Conservation (phyloP, 2,888 invertebrate species). For the Camptogramma bilineatum region DNA sequence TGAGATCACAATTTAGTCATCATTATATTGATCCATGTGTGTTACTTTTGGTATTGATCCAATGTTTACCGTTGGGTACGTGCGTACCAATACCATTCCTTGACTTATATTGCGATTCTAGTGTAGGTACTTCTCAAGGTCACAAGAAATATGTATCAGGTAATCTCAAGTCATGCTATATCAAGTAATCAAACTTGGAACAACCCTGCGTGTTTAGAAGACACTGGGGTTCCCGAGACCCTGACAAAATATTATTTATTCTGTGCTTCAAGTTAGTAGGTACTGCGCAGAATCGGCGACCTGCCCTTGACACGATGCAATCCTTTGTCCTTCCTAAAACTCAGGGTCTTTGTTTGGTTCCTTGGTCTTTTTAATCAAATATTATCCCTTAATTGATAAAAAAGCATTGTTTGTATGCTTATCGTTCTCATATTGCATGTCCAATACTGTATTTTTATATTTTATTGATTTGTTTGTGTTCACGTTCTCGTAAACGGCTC, state of each 20-base stretch:
- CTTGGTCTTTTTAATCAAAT: conserved; percentile 7
- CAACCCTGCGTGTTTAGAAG: conserved; percentile 8
- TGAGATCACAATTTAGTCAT: neutral
- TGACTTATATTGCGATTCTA: neutral
- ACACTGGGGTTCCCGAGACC: conserved; percentile 21
- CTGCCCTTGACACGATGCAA: conserved; percentile 77
- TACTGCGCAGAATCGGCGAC: conserved; percentile 81
- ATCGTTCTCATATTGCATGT: neutral
- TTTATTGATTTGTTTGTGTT: no score
- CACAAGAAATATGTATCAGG: conserved; percentile 1
- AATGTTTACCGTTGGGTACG: no score
- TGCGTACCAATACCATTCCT: neutral
- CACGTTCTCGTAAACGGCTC: no score
- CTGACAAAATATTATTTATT: conserved; percentile 21
- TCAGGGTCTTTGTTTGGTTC: conserved; percentile 29
- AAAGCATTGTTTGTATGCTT: neutral
- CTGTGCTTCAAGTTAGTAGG: conserved; percentile 26
- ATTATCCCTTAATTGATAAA: neutral
- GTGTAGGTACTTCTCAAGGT: neutral
- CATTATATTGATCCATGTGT: neutral
- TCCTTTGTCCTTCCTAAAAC: conserved; percentile 70
- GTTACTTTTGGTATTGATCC: neutral
- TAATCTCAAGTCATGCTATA: neutral
- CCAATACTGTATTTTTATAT: no score
- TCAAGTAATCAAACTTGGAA: conserved; percentile 7